phyloP scores from a whole-genome alignment of 2,113 vertebrate species.

The Ochotona curzoniae region DNA sequence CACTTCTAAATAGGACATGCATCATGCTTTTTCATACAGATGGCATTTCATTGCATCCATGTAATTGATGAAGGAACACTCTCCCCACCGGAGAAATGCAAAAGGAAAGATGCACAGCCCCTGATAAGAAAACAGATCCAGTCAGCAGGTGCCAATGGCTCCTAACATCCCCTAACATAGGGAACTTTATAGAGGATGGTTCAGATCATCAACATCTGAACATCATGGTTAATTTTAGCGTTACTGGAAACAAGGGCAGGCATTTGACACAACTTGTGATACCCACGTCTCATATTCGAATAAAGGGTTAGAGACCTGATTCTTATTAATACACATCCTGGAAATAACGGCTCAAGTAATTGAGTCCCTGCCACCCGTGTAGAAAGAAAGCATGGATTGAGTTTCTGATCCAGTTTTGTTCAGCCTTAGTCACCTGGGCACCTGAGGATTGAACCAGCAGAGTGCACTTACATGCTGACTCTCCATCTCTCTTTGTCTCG shows the following conservation, averaged over 20 bases:
- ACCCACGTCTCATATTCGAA: too few species aligned
- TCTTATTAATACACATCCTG: too few species aligned
- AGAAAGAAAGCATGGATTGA: too few species aligned
- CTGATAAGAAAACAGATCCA: slow-evolving; percentile 12
- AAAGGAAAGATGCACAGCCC: neutral
- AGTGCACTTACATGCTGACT: too few species aligned
- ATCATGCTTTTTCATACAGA: neutral
- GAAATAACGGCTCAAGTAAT: too few species aligned
- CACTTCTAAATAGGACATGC: neutral
- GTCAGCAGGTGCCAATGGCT: neutral
- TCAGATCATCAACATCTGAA: neutral
- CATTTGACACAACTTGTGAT: too few species aligned
- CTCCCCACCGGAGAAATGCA: neutral
- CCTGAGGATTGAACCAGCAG: too few species aligned
- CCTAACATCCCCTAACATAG: neutral
- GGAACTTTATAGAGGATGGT: neutral
- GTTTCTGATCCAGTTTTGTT: too few species aligned
- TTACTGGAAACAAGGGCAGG: neutral
- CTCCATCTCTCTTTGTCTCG: too few species aligned
- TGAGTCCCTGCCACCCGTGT: too few species aligned
- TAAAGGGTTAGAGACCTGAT: too few species aligned
- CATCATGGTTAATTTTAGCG: neutral
- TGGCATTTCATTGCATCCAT: neutral
- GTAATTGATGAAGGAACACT: neutral
- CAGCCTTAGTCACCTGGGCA: too few species aligned